Evolutionary conservation across 2,113 vertebrate genomes (phyloP).

Genomic region (Hirundichthys speculiger): DNA sequence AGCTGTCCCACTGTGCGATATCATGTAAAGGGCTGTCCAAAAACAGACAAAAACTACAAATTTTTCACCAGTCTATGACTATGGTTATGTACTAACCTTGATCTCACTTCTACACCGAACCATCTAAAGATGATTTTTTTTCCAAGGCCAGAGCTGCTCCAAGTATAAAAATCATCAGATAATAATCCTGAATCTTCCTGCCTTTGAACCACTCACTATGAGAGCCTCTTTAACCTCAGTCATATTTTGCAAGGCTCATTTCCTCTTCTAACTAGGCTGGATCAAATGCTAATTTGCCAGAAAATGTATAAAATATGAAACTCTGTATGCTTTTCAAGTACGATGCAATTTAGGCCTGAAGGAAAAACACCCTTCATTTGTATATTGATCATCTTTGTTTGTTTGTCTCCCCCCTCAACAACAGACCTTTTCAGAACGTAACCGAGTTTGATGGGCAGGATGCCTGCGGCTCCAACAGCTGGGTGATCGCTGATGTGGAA

Average conservation of each 20-base stretch:
- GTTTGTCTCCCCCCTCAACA: background rate
- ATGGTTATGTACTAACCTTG: too few species aligned
- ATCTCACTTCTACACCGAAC: too few species aligned
- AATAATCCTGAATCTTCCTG: too few species aligned
- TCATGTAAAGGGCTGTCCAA: too few species aligned
- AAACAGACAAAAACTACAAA: too few species aligned
- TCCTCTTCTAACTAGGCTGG: background rate
- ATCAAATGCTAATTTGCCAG: background rate
- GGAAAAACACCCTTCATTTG: background rate
- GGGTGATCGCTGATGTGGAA: slow-evolving; percentile 95
- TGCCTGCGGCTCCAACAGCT: slow-evolving; percentile 96
- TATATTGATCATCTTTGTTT: background rate
- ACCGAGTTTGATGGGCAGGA: slow-evolving; percentile 98
- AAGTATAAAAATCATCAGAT: too few species aligned
- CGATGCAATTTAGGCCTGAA: slow-evolving; percentile 16
- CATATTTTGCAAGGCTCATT: background rate
- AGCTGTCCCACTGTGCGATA: too few species aligned
- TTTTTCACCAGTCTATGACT: too few species aligned
- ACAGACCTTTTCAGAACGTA: slow-evolving; percentile 92
- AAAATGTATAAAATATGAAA: slow-evolving; percentile 15
- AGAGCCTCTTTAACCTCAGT: too few species aligned
- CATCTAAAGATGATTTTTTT: too few species aligned
- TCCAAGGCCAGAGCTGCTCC: too few species aligned
- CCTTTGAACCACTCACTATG: too few species aligned
- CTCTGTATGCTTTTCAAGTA: background rate